Evolutionary conservation across 2,797 vertebrate species (phyloP).

Genomic region (Periophthalmus magnuspinnatus): DNA sequence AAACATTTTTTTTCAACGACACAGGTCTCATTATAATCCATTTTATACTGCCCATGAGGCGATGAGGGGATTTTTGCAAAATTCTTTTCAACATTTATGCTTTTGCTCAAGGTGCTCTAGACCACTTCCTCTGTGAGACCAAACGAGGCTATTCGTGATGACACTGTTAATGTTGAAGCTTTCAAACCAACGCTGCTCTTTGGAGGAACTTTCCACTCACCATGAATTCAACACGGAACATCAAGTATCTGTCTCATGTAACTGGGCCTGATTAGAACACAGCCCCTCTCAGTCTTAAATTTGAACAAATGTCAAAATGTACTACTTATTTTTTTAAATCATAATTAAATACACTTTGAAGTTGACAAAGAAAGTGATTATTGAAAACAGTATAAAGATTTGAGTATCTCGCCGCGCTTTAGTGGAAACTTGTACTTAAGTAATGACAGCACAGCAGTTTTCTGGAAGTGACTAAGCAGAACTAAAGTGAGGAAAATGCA

Average conservation of each 20-base stretch:
- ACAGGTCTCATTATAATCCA: not conserved
- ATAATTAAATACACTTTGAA: not conserved
- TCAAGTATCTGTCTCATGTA: not conserved
- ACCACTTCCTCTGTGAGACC: conserved; percentile 42
- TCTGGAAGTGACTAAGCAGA: conserved; percentile 1
- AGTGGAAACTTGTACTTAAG: conserved; percentile 2
- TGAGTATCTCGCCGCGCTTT: not conserved
- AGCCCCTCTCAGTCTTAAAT: not conserved
- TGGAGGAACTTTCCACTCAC: conserved; percentile 1
- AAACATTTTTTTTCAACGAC: not conserved
- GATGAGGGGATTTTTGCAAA: not conserved
- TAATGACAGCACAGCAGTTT: not conserved
- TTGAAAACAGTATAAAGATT: not conserved
- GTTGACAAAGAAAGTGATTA: not conserved
- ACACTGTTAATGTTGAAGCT: no score
- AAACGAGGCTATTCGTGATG: not conserved
- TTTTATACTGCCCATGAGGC: not conserved
- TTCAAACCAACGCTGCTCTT: not conserved
- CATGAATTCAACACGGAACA: not conserved
- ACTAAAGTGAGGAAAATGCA: not conserved
- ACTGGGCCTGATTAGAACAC: not conserved
- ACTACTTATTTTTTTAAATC: not conserved
- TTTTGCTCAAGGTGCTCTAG: conserved; percentile 1
- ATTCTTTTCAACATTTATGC: not conserved
- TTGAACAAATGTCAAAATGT: not conserved